These are phyloP conservation scores for Hemibagrus guttatus DNA, from an alignment of 2,797 vertebrate genomes.

Conservation along the genomic window DNA sequence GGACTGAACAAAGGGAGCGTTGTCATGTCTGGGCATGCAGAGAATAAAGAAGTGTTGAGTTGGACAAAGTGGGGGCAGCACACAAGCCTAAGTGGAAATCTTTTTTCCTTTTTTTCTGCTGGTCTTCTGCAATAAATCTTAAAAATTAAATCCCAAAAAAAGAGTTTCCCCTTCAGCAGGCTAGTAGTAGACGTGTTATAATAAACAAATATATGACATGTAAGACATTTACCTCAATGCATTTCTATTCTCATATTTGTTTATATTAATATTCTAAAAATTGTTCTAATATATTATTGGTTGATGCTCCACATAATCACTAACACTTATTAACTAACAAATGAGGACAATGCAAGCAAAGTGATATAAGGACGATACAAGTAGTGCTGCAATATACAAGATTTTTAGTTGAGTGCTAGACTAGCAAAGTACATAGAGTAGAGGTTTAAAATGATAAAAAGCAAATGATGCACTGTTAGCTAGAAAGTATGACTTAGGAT, in stretches of 20 bases:
- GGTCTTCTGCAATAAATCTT: neutral
- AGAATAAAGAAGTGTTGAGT: slow-evolving; percentile 60
- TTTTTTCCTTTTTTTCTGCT: slow-evolving; percentile 11
- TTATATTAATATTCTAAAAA: neutral
- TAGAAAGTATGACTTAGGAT: neutral
- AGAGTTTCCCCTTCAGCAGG: neutral
- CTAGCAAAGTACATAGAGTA: too few relatives aligned
- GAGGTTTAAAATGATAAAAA: too few relatives aligned
- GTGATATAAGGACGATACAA: too few relatives aligned
- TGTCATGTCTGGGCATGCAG: slow-evolving; percentile 63
- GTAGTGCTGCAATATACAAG: too few relatives aligned
- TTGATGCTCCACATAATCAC: neutral
- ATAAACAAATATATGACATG: neutral
- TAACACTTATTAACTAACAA: too few relatives aligned
- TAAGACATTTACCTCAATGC: neutral
- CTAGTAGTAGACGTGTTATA: neutral
- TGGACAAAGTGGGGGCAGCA: slow-evolving; percentile 53
- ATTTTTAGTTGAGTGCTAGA: too few relatives aligned
- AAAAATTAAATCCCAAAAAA: neutral
- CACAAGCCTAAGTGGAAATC: slow-evolving; percentile 20
- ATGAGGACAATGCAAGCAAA: too few relatives aligned
- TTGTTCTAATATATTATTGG: neutral
- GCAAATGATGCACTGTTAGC: neutral
- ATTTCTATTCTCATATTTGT: neutral
- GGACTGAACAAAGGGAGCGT: slow-evolving; percentile 71